Evolutionary conservation across 2,888 invertebrate species (phyloP).

Genomic region (Lasioglossum vierecki): DNA sequence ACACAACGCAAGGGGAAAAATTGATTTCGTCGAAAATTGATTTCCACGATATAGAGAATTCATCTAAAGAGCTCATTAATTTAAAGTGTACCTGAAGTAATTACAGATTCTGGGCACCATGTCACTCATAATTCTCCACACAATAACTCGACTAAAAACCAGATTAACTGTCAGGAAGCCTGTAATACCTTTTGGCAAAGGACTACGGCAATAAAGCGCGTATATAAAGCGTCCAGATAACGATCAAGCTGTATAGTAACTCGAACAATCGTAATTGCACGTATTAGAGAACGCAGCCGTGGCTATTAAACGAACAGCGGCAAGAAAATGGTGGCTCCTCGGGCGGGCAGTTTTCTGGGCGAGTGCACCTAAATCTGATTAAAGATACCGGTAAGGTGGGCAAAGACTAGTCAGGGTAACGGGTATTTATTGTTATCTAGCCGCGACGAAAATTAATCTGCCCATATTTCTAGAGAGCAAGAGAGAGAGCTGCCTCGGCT

Average conservation of each 20-base stretch:
- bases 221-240: constrained; percentile 41
- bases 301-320: constrained; percentile 36
- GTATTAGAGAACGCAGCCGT: constrained; percentile 33
- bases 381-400: constrained; percentile 45
- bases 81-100: not conserved
- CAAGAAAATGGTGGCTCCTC: constrained; percentile 4
- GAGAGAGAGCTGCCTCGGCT: not conserved
- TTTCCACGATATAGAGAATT: not conserved
- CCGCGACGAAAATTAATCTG: constrained; percentile 46
- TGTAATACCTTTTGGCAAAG: constrained; percentile 39
- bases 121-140: too few relatives aligned
- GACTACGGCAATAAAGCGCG: constrained; percentile 38
- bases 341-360: constrained; percentile 41
- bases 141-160: constrained; percentile 57
- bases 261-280: constrained; percentile 55
- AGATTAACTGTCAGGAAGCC: constrained; percentile 52
- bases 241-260: constrained; percentile 35
- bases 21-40: too few relatives aligned
- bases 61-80: not conserved
- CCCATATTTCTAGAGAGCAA: constrained; percentile 5
- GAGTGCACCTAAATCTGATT: constrained; percentile 55
- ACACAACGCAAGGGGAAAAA: too few relatives aligned
- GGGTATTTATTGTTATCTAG: constrained; percentile 60
- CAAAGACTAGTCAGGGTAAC: constrained; percentile 15
- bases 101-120: too few relatives aligned